Evolutionary conservation across 2,888 invertebrate genomes (phyloP).

Genomic region (Papilio elwesi): DNA sequence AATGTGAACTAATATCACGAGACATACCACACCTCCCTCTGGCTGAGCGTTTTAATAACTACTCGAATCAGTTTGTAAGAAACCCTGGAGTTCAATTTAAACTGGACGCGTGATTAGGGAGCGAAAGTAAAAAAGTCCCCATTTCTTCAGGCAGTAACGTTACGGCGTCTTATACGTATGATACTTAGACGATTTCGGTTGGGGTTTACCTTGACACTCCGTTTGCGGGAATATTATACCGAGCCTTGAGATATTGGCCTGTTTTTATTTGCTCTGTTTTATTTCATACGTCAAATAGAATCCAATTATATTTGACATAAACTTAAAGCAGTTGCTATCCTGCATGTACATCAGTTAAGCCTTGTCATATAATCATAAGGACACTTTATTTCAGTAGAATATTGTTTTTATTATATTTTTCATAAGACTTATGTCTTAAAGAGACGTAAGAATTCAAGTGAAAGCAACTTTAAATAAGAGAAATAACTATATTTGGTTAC

Average conservation of each 20-base stretch:
- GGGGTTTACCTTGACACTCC: conserved; percentile 76
- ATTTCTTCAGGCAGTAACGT: conserved; percentile 73
- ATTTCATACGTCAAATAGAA: conserved; percentile 26
- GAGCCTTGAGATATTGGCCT: conserved; percentile 57
- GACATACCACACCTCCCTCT: conserved; percentile 48
- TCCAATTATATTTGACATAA: conserved; percentile 12
- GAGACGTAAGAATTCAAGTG: no score
- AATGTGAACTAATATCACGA: conserved; percentile 53
- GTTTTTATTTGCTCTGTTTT: conserved; percentile 43
- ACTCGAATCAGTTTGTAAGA: conserved; percentile 43
- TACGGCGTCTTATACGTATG: conserved; percentile 65
- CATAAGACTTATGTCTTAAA: not conserved
- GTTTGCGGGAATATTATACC: conserved; percentile 71
- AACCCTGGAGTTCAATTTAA: conserved; percentile 54
- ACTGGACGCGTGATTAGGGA: conserved; percentile 70
- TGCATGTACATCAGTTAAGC: not conserved
- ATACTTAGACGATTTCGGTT: conserved; percentile 67
- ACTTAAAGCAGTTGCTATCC: conserved; percentile 2
- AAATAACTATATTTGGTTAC: not conserved
- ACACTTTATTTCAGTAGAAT: not conserved
- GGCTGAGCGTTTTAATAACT: conserved; percentile 27
- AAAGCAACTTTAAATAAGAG: not conserved
- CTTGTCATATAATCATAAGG: not conserved
- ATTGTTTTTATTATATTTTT: no score
- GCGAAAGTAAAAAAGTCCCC: conserved; percentile 71